phyloP scores from a whole-genome alignment of 2,888 invertebrate species.

The Thera britannica region DNA sequence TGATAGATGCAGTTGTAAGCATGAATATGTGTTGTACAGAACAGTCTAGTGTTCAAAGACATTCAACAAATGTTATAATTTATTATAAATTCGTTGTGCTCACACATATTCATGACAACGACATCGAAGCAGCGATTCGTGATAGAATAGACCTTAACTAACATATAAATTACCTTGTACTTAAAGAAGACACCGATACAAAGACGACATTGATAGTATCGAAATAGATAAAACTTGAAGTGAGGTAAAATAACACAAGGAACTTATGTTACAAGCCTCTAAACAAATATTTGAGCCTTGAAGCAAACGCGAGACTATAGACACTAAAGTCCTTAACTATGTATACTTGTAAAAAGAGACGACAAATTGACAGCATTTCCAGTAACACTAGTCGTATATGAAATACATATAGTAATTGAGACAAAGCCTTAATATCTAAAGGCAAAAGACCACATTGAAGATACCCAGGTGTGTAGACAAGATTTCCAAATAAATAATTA shows the following conservation, averaged over 20 bases:
- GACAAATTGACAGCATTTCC: constrained; percentile 81
- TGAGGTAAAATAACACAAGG: constrained; percentile 46
- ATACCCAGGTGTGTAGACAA: constrained; percentile 40
- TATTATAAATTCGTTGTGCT: background rate
- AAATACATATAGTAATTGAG: constrained; percentile 72
- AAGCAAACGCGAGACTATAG: constrained; percentile 61
- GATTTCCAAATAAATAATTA: constrained; percentile 19
- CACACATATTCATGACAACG: constrained; percentile 47
- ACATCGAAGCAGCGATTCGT: constrained; percentile 51
- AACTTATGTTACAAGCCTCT: constrained; percentile 48
- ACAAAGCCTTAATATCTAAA: constrained; percentile 69
- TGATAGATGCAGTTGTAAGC: constrained; percentile 45
- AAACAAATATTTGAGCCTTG: constrained; percentile 58
- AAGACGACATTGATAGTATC: constrained; percentile 38
- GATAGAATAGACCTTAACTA: constrained; percentile 39
- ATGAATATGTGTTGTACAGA: constrained; percentile 38
- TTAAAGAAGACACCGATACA: constrained; percentile 40
- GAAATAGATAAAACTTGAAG: constrained; percentile 17
- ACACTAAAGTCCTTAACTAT: constrained; percentile 63
- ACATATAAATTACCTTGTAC: constrained; percentile 43
- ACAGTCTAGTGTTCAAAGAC: background rate
- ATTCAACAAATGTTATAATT: background rate
- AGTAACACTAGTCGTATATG: constrained; percentile 71
- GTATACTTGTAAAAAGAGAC: constrained; percentile 73
- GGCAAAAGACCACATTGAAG: constrained; percentile 60